These are phyloP conservation scores for Pheosia tremula DNA, from an alignment of 2,888 invertebrate species.

Conservation along the genomic window DNA sequence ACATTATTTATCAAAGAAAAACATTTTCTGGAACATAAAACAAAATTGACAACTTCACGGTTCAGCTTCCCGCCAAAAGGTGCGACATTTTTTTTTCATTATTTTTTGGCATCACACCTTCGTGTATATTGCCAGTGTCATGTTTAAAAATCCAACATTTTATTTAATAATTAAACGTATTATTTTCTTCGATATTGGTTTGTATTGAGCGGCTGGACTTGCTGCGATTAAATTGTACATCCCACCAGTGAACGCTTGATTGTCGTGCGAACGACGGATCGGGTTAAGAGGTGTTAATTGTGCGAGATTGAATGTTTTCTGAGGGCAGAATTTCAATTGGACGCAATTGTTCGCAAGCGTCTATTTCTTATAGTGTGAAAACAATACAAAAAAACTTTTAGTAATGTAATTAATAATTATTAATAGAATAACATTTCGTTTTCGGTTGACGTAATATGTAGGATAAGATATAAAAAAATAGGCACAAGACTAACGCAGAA, in stretches of 20 bases:
- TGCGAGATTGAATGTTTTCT: constrained; percentile 85
- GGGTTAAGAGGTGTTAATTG: constrained; percentile 86
- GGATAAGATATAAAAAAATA: too few relatives aligned
- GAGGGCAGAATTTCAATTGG: constrained; percentile 82
- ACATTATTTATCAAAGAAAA: too few relatives aligned
- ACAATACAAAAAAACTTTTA: not conserved
- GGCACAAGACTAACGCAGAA: too few relatives aligned
- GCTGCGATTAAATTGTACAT: constrained; percentile 65
- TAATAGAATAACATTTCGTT: too few relatives aligned
- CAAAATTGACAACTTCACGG: too few relatives aligned
- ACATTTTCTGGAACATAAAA: too few relatives aligned
- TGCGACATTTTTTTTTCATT: too few relatives aligned
- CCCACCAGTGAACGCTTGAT: constrained; percentile 58
- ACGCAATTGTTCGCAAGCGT: constrained; percentile 66
- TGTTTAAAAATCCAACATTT: too few relatives aligned
- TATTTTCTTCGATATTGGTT: constrained; percentile 9
- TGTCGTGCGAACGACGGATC: constrained; percentile 81
- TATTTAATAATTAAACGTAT: not conserved
- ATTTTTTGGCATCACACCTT: too few relatives aligned
- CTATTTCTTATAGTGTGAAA: not conserved
- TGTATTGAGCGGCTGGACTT: constrained; percentile 36
- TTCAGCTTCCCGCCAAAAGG: too few relatives aligned
- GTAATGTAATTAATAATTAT: not conserved
- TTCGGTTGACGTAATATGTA: too few relatives aligned
- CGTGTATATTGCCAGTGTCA: too few relatives aligned